phyloP scores from a whole-genome alignment of 2,888 invertebrate genomes.

The Drosophila stalkeri region DNA sequence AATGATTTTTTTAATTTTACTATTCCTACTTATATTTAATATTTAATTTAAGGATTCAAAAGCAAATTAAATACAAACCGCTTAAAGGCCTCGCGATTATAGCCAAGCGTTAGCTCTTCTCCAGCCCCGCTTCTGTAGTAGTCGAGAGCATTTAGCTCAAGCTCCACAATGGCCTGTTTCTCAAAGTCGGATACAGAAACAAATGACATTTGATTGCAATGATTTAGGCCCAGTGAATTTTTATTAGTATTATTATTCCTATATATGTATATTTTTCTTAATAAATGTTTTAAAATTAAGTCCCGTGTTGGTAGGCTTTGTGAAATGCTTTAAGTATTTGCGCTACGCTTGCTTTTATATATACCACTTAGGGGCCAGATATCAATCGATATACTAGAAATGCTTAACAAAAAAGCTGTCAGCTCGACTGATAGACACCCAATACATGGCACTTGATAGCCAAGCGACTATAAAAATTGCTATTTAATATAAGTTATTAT shows the following conservation, averaged over 20 bases:
- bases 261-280: no score
- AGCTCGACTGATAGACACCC: neutral
- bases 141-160: constrained; percentile 90
- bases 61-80: constrained; percentile 66
- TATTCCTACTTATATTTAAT: neutral
- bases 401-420: neutral
- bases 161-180: constrained; percentile 87
- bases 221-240: neutral
- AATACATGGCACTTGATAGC: neutral
- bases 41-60: neutral
- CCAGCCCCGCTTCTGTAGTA: constrained; percentile 96
- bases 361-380: neutral
- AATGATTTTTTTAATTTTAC: no score
- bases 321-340: neutral
- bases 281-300: neutral
- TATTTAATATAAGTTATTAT: no score
- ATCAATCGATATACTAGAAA: neutral
- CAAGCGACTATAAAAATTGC: no score
- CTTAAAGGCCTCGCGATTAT: constrained; percentile 91
- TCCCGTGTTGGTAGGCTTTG: neutral
- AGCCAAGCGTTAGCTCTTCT: constrained; percentile 89
- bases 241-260: neutral
- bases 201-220: constrained; percentile 78
- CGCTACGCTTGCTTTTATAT: constrained; percentile 6
- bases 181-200: constrained; percentile 92